phyloP scores from a whole-genome alignment of 2,113 vertebrate genomes.

The Eclectus roratus region DNA sequence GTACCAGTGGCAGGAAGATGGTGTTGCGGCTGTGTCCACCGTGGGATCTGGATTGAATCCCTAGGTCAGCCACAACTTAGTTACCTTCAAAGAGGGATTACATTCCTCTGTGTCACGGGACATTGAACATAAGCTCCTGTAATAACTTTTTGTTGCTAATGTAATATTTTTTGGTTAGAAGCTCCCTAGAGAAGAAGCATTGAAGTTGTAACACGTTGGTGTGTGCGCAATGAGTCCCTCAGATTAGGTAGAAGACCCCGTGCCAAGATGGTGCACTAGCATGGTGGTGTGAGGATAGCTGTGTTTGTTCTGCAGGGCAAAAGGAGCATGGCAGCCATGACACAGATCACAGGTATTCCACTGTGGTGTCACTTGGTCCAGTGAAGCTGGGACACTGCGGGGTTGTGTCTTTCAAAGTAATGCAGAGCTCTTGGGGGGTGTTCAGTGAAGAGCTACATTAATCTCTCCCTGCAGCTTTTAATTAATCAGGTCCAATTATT shows the following conservation, averaged over 20 bases:
- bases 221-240: not conserved
- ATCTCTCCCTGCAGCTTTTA: constrained; percentile 23
- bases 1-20: not conserved
- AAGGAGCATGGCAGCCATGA: not conserved
- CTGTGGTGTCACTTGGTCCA: not conserved
- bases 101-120: not conserved
- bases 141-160: not conserved
- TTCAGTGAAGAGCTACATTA: not conserved
- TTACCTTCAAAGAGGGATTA: not conserved
- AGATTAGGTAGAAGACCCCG: not conserved
- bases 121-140: not conserved
- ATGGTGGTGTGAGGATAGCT: not conserved
- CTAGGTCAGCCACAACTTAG: not conserved
- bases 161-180: not conserved
- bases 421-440: not conserved
- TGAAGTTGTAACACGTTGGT: not conserved
- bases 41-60: not conserved
- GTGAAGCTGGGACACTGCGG: not conserved
- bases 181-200: not conserved
- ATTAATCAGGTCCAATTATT: constrained; percentile 45
- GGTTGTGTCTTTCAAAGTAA: not conserved
- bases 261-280: not conserved
- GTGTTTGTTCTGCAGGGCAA: not conserved
- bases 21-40: not conserved
- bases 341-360: not conserved